A percentile compares a stretch with the other conserved stretches of the same genome.
Evolutionary conservation across 1,140 invertebrate species (phyloP).

Genomic region (Parasteatoda tepidariorum): DNA sequence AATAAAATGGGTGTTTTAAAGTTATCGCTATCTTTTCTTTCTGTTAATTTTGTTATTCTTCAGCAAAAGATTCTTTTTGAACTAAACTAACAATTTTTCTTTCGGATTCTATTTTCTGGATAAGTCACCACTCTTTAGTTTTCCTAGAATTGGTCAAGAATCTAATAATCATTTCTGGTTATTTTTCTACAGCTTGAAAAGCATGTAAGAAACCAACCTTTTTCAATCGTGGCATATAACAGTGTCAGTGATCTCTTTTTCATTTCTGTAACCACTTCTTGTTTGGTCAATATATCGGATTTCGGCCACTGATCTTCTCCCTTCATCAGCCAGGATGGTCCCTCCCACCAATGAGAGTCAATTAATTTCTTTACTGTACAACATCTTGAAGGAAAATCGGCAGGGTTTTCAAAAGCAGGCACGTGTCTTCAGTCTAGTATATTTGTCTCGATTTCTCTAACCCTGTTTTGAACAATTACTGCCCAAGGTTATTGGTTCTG

Average conservation of each 20-base stretch:
- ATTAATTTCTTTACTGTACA: too few species aligned
- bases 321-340: background rate
- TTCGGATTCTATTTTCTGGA: background rate
- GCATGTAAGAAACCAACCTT: background rate
- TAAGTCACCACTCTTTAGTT: background rate
- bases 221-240: background rate
- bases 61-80: background rate
- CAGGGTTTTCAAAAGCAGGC: too few species aligned
- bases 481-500: too few species aligned
- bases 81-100: background rate
- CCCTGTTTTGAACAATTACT: too few species aligned
- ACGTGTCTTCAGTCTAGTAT: too few species aligned
- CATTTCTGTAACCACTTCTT: background rate
- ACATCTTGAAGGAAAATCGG: too few species aligned
- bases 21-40: background rate
- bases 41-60: background rate
- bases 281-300: background rate
- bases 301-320: background rate
- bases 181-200: background rate
- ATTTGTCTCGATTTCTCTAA: too few species aligned
- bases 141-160: background rate
- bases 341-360: too few species aligned
- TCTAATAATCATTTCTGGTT: background rate
- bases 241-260: background rate
- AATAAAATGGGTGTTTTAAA: constrained; percentile 2